Conservation (phyloP, 2,797 vertebrate species). For the Tragelaphus eurycerus region DNA sequence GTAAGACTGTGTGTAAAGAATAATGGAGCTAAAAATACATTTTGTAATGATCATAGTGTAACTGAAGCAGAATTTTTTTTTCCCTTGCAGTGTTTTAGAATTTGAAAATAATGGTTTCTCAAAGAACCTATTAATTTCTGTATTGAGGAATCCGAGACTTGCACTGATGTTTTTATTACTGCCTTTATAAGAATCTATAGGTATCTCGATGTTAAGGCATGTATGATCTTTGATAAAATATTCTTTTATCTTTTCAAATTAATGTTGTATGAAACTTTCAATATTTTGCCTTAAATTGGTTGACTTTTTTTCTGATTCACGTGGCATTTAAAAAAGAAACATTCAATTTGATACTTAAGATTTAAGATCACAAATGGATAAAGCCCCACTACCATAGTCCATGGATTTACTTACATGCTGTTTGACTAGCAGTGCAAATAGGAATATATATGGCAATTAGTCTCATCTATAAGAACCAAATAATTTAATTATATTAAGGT, state of each 20-base stretch:
- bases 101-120: conserved; percentile 62
- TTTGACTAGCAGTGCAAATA: conserved; percentile 53
- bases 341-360: conserved; percentile 61
- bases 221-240: conserved; percentile 57
- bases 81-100: conserved; percentile 32
- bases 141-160: conserved; percentile 68
- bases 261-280: conserved; percentile 58
- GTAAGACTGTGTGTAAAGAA: not conserved
- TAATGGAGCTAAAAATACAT: not conserved
- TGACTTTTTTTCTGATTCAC: conserved; percentile 69
- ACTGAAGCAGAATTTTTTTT: conserved; percentile 51
- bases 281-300: conserved; percentile 77
- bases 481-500: conserved; percentile 71
- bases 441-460: conserved; percentile 43
- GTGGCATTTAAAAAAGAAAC: conserved; percentile 56
- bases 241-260: conserved; percentile 65
- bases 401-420: conserved; percentile 63
- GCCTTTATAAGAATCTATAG: conserved; percentile 66
- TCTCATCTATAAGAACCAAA: conserved; percentile 79
- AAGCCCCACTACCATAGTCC: conserved; percentile 47
- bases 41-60: not conserved
- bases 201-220: conserved; percentile 61
- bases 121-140: conserved; percentile 63
- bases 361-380: conserved; percentile 34
- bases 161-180: conserved; percentile 78